phyloP scores from a whole-genome alignment of 1,140 invertebrate genomes.

The Chironomus striatipennis region DNA sequence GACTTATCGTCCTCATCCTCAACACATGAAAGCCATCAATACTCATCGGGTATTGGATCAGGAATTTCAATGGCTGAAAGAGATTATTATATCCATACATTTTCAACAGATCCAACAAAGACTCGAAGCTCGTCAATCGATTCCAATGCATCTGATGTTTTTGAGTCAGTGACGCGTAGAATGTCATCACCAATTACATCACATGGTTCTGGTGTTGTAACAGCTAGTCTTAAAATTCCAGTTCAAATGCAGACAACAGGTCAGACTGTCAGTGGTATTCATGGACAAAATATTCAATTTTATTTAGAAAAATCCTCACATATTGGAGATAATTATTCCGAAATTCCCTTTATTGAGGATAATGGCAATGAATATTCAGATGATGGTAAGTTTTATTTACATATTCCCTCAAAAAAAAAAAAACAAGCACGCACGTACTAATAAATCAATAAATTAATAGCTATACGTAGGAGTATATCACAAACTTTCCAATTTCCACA shows the following conservation, averaged over 20 bases:
- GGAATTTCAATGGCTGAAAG: neutral
- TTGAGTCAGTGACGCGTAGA: constrained; percentile 32
- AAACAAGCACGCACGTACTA: too few species aligned
- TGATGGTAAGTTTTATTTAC: neutral
- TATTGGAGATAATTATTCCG: constrained; percentile 2
- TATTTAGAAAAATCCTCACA: neutral
- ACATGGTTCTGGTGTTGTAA: constrained; percentile 57
- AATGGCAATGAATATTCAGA: neutral
- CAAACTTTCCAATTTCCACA: constrained; percentile 20
- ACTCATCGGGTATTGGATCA: constrained; percentile 16
- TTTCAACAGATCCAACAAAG: neutral
- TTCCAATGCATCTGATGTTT: constrained; percentile 16
- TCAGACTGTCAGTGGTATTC: neutral
- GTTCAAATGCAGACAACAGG: constrained; percentile 41
- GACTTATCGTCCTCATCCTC: neutral
- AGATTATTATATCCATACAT: constrained; percentile 17
- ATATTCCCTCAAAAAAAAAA: too few species aligned
- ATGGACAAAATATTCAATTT: constrained; percentile 17
- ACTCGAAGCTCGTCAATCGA: constrained; percentile 24
- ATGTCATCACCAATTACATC: constrained; percentile 43
- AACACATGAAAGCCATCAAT: constrained; percentile 22
- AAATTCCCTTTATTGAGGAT: neutral
- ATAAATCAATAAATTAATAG: neutral
- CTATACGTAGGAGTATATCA: neutral
- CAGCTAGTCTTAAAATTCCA: constrained; percentile 70